A percentile compares a stretch with the other conserved stretches of the same genome.
Conservation (phyloP, 2,797 vertebrate species). For the Hybognathus amarus region DNA sequence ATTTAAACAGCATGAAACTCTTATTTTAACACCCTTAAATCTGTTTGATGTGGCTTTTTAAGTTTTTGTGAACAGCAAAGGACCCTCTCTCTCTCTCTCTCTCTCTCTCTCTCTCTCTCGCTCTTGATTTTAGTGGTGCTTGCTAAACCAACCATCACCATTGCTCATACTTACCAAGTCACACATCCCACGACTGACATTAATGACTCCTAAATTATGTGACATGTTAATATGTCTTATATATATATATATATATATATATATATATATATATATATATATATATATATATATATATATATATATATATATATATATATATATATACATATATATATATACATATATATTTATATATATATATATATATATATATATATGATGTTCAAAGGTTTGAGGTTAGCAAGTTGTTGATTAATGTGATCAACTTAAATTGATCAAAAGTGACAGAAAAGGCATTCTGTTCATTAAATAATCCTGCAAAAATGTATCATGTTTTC, state of each 20-base stretch:
- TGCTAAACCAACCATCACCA: neutral
- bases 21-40: conserved; percentile 12
- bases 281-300: no score
- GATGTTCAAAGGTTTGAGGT: neutral
- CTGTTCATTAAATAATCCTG: neutral
- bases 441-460: neutral
- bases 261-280: no score
- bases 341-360: no score
- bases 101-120: neutral
- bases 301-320: neutral
- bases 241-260: neutral
- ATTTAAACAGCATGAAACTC: conserved; percentile 4
- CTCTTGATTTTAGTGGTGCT: neutral
- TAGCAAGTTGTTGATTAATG: neutral
- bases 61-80: neutral
- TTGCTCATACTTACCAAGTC: neutral
- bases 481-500: neutral
- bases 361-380: no score
- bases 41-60: conserved; percentile 13
- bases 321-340: no score
- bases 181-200: neutral
- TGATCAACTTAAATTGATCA: neutral
- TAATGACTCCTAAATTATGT: neutral
- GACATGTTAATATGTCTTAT: neutral
- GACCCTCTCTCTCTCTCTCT: neutral